These are phyloP conservation scores for Harpalus rubripes DNA, from an alignment of 2,888 invertebrate genomes.

Conservation along the genomic window DNA sequence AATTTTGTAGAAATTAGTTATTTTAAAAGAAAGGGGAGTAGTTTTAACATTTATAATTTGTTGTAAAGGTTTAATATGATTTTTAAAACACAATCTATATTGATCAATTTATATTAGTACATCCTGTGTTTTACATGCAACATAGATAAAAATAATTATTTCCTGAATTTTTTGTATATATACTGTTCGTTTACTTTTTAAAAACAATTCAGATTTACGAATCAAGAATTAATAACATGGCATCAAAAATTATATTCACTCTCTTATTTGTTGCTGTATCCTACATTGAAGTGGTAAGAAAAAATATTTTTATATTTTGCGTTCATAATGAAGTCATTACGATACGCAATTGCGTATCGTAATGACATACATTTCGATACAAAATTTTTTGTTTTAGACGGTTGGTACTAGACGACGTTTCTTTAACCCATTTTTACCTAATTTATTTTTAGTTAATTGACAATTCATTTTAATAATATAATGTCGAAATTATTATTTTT, in stretches of 20 bases:
- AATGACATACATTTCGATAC: too few species aligned
- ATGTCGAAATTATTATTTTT: too few species aligned
- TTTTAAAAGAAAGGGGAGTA: constrained; percentile 12
- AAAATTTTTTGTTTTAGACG: too few species aligned
- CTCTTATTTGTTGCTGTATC: constrained; percentile 31
- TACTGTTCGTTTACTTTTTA: background rate
- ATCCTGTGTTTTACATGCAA: constrained; percentile 15
- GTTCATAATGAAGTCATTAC: too few species aligned
- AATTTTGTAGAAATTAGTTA: constrained; percentile 5
- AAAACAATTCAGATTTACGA: constrained; percentile 14
- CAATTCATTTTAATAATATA: too few species aligned
- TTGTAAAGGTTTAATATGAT: constrained; percentile 11
- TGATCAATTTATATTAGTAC: background rate
- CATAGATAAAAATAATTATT: constrained; percentile 28
- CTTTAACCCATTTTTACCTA: too few species aligned
- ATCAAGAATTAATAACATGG: constrained; percentile 28
- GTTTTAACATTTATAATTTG: constrained; percentile 28
- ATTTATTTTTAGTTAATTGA: too few species aligned
- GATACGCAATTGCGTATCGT: too few species aligned
- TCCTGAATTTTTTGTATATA: constrained; percentile 33
- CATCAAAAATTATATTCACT: background rate
- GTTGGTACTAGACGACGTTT: too few species aligned
- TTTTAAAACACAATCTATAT: constrained; percentile 22
- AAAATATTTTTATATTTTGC: too few species aligned
- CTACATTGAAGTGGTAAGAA: constrained; percentile 38